Evolutionary conservation across 1,140 invertebrate species (phyloP).

Genomic region (Drosophila quadrilineata): DNA sequence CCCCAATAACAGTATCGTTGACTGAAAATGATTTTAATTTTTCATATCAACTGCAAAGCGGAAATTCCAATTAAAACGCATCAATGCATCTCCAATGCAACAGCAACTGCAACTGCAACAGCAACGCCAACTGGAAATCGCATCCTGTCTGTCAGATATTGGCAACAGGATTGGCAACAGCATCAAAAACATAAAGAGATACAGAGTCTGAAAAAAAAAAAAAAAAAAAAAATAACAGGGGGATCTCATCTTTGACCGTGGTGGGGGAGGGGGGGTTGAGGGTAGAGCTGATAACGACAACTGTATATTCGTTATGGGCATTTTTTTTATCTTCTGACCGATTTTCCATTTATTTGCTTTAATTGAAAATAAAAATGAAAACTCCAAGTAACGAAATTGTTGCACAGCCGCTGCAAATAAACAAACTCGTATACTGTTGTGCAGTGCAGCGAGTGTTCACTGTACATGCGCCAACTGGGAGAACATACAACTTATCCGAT

Average conservation of each 20-base stretch:
- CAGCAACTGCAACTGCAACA: slow-evolving; percentile 2
- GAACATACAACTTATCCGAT: no score
- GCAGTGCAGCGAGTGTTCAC: slow-evolving; percentile 53
- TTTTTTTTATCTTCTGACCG: slow-evolving; percentile 55
- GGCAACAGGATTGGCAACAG: slow-evolving; percentile 18
- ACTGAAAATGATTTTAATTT: slow-evolving; percentile 69
- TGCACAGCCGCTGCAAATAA: slow-evolving; percentile 47
- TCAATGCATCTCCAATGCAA: slow-evolving; percentile 45
- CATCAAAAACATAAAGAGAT: slow-evolving; percentile 17
- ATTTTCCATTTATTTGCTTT: slow-evolving; percentile 75
- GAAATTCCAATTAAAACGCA: slow-evolving; percentile 80
- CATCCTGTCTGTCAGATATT: background rate
- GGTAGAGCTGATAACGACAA: no score
- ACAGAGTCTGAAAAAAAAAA: slow-evolving; percentile 1
- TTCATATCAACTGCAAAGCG: slow-evolving; percentile 57
- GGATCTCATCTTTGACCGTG: no score
- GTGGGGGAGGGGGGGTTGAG: no score
- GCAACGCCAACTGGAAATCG: slow-evolving; percentile 7
- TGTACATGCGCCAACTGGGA: slow-evolving; percentile 30
- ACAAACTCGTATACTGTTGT: slow-evolving; percentile 66
- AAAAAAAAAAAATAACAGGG: no score
- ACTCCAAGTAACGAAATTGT: slow-evolving; percentile 9
- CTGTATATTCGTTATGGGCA: slow-evolving; percentile 15
- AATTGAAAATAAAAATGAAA: slow-evolving; percentile 49
- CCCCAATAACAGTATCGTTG: no score